Percentiles rank a stretch among this genome's conserved stretches.
Conservation (phyloP, 2,113 vertebrate species). For the Ctenomys sociabilis region DNA sequence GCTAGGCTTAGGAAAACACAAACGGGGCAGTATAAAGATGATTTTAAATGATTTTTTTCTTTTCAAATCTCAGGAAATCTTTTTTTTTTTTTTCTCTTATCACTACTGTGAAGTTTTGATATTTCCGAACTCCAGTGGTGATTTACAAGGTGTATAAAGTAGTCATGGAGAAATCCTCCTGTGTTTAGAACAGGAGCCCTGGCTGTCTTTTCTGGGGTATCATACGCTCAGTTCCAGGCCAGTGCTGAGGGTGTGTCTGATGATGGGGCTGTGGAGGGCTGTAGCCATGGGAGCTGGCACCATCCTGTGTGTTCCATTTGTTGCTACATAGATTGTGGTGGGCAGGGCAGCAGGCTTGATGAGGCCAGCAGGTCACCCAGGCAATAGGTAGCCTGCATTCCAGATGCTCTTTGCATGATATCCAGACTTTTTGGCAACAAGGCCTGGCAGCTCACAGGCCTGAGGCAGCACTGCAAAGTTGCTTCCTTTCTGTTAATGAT, state of each 20-base stretch:
- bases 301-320: neutral
- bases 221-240: neutral
- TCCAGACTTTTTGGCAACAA: conserved; percentile 40
- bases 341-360: neutral
- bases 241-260: neutral
- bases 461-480: neutral
- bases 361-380: neutral
- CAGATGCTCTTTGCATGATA: conserved; percentile 21
- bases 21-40: neutral
- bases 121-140: neutral
- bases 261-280: neutral
- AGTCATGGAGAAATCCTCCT: neutral
- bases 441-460: neutral
- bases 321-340: neutral
- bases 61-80: conserved; percentile 27
- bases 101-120: conserved; percentile 20
- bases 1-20: conserved; percentile 53
- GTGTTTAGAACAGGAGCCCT: neutral
- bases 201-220: neutral
- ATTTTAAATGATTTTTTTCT: conserved; percentile 45
- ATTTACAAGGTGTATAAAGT: neutral
- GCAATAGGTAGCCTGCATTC: conserved; percentile 35
- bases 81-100: conserved; percentile 52
- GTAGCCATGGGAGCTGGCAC: neutral
- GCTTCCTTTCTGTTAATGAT: neutral